Percentiles rank a stretch among this genome's conserved stretches.
Evolutionary conservation across 2,888 invertebrate species (phyloP).

Genomic region (Polyommatus iphigenia): DNA sequence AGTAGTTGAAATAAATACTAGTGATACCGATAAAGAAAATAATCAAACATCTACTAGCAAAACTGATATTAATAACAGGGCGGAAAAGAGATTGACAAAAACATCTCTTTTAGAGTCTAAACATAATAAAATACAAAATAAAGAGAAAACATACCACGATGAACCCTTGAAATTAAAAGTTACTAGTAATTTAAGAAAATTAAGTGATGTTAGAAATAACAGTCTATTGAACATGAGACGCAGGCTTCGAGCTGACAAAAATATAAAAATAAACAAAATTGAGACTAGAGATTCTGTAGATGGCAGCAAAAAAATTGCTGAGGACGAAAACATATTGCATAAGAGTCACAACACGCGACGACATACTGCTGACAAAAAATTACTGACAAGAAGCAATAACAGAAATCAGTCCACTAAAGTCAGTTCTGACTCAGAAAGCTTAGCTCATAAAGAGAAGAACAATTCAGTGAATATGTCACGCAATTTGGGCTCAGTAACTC

Average conservation of each 20-base stretch:
- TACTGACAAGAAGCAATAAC: background rate
- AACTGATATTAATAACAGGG: background rate
- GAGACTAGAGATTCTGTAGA: background rate
- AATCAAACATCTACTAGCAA: background rate
- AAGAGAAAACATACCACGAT: background rate
- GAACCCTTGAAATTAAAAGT: background rate
- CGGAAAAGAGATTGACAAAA: background rate
- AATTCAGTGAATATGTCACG: background rate
- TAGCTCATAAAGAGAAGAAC: background rate
- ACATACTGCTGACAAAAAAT: background rate
- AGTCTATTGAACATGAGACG: background rate
- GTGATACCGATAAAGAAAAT: conserved; percentile 25
- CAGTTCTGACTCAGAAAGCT: background rate
- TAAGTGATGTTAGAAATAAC: background rate
- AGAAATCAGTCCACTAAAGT: background rate
- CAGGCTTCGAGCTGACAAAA: background rate
- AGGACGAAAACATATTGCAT: background rate
- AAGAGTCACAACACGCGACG: background rate
- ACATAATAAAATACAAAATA: background rate
- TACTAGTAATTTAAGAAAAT: background rate
- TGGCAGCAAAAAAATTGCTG: background rate
- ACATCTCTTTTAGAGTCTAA: background rate
- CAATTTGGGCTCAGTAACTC: background rate
- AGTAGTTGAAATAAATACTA: background rate
- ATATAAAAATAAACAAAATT: background rate